A percentile compares a stretch with the other conserved stretches of the same genome.
phyloP scores from a whole-genome alignment of 1,140 invertebrate genomes.

The Lucilia sericata region DNA sequence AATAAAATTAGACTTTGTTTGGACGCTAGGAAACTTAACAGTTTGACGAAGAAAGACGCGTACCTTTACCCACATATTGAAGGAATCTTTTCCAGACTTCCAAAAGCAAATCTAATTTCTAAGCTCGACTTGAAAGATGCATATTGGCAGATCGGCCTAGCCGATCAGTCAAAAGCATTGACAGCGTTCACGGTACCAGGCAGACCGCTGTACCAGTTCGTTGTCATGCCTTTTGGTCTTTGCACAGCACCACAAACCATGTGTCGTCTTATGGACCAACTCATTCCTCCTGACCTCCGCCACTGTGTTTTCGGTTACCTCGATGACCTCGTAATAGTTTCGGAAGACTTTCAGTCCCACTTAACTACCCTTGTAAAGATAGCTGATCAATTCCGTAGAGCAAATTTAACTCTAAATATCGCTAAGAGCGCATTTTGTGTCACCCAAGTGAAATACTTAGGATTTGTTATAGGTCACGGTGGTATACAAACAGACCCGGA shows the following conservation, averaged over 20 bases:
- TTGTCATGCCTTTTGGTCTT: constrained; percentile 53
- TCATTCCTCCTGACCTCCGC: neutral
- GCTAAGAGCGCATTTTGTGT: constrained; percentile 33
- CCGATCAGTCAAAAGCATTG: constrained; percentile 55
- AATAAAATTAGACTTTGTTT: constrained; percentile 48
- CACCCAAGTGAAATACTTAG: constrained; percentile 35
- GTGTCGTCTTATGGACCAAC: constrained; percentile 45
- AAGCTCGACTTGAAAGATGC: constrained; percentile 60
- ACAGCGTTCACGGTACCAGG: constrained; percentile 58
- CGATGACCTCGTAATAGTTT: constrained; percentile 32
- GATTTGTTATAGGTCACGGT: constrained; percentile 40
- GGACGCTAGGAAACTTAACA: constrained; percentile 58
- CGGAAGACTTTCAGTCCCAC: constrained; percentile 24
- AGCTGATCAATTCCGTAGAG: constrained; percentile 27
- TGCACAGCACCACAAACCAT: constrained; percentile 41
- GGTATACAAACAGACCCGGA: constrained; percentile 32
- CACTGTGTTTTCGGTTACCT: constrained; percentile 31
- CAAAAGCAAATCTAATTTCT: constrained; percentile 49
- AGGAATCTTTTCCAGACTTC: constrained; percentile 50
- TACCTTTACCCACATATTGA: constrained; percentile 54
- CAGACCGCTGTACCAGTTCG: constrained; percentile 55
- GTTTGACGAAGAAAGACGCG: constrained; percentile 46
- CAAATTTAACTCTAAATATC: constrained; percentile 40
- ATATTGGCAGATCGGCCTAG: constrained; percentile 63
- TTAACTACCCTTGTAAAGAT: neutral